Evolutionary conservation across 2,113 vertebrate genomes (phyloP).

Genomic region (Mandrillus leucophaeus): DNA sequence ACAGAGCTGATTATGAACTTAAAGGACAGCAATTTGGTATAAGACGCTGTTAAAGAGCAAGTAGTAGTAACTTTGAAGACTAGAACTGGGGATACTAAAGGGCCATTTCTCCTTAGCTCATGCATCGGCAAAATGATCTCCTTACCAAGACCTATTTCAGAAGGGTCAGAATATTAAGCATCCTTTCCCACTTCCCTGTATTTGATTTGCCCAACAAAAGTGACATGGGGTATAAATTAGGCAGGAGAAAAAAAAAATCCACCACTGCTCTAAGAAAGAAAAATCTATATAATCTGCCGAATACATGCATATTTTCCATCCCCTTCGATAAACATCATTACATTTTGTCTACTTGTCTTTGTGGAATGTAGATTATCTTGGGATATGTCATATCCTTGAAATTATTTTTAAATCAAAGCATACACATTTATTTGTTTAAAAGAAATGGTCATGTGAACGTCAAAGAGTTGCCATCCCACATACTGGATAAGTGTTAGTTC

Average conservation of each 20-base stretch:
- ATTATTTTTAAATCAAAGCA: background rate
- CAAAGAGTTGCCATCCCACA: background rate
- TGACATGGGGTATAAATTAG: background rate
- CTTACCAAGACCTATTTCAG: background rate
- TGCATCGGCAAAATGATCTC: background rate
- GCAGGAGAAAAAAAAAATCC: background rate
- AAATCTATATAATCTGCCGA: background rate
- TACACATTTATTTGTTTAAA: background rate
- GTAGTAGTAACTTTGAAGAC: conserved; percentile 55
- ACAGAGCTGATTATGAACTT: conserved; percentile 17
- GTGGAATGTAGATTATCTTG: background rate
- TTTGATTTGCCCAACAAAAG: background rate
- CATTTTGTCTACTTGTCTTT: background rate
- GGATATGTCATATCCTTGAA: background rate
- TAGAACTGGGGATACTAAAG: background rate
- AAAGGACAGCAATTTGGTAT: conserved; percentile 32
- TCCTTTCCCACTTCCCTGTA: background rate
- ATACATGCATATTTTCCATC: no score
- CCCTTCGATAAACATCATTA: background rate
- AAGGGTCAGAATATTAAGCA: background rate
- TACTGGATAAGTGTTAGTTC: background rate
- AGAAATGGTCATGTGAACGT: background rate
- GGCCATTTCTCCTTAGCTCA: background rate
- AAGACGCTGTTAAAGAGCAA: conserved; percentile 24
- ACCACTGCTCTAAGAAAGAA: background rate